These are phyloP conservation scores for Drosophila seclusa DNA, from an alignment of 2,888 invertebrate genomes.

Conservation along the genomic window DNA sequence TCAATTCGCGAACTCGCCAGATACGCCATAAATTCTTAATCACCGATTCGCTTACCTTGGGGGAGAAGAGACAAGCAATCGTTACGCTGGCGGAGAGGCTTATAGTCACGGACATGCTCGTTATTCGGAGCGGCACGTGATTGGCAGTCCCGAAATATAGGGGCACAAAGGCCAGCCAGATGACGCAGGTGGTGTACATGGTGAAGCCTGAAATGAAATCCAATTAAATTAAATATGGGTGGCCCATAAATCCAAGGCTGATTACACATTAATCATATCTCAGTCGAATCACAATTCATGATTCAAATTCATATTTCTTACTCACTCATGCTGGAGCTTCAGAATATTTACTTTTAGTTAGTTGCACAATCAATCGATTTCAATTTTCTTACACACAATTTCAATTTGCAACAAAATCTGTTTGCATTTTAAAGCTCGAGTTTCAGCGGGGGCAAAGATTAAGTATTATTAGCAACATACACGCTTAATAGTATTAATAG, in stretches of 20 bases:
- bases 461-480: not conserved
- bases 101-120: constrained; percentile 98
- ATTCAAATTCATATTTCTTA: not conserved
- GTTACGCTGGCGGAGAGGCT: constrained; percentile 97
- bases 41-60: constrained; percentile 90
- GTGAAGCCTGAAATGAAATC: constrained; percentile 91
- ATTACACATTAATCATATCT: not conserved
- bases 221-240: constrained; percentile 1
- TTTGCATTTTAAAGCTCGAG: not conserved
- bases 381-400: not conserved
- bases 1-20: constrained; percentile 20
- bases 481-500: not conserved
- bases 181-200: constrained; percentile 99
- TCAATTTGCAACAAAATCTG: not conserved
- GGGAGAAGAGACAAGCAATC: constrained; percentile 96
- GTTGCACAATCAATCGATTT: not conserved
- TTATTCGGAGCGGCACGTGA: constrained; percentile 95
- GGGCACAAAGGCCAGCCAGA: constrained; percentile 99
- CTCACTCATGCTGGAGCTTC: not conserved
- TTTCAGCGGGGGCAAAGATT: not conserved
- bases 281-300: not conserved
- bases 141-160: constrained; percentile 98
- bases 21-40: constrained; percentile 29
- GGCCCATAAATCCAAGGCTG: constrained; percentile 7
- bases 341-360: not conserved